Evolutionary conservation across 2,797 vertebrate species (phyloP).

Genomic region (Gallinago solitaria): DNA sequence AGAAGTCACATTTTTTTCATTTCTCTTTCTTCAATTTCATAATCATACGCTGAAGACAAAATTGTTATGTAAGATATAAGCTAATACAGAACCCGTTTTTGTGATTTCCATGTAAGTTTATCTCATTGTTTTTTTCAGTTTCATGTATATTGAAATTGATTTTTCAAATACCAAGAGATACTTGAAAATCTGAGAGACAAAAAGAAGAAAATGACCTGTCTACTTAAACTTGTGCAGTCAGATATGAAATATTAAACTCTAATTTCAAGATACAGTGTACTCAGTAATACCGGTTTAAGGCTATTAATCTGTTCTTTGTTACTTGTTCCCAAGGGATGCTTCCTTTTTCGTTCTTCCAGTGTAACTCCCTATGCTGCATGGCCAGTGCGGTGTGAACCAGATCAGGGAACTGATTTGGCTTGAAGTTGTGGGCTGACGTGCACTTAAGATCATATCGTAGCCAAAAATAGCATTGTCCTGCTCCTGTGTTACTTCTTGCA

Average conservation of each 20-base stretch:
- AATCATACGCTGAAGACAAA: neutral
- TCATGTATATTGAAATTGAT: neutral
- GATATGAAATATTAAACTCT: neutral
- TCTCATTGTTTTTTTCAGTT: neutral
- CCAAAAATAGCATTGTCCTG: conserved; percentile 51
- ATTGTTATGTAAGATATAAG: neutral
- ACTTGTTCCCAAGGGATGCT: neutral
- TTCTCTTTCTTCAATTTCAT: neutral
- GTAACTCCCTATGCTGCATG: neutral
- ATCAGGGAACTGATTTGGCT: conserved; percentile 1
- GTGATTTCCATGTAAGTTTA: neutral
- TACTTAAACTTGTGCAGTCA: neutral
- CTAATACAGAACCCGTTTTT: neutral
- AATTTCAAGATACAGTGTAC: neutral
- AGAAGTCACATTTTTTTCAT: neutral
- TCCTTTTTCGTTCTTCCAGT: neutral
- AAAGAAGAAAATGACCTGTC: neutral
- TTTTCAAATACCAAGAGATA: neutral
- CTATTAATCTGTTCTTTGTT: neutral
- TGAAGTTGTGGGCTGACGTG: neutral
- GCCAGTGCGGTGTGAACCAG: neutral
- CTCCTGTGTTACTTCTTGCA: conserved; percentile 43
- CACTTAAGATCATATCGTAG: neutral
- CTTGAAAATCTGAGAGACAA: neutral
- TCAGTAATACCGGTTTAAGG: neutral